Evolutionary conservation across 2,888 invertebrate species (phyloP).

Genomic region (Carabus problematicus): DNA sequence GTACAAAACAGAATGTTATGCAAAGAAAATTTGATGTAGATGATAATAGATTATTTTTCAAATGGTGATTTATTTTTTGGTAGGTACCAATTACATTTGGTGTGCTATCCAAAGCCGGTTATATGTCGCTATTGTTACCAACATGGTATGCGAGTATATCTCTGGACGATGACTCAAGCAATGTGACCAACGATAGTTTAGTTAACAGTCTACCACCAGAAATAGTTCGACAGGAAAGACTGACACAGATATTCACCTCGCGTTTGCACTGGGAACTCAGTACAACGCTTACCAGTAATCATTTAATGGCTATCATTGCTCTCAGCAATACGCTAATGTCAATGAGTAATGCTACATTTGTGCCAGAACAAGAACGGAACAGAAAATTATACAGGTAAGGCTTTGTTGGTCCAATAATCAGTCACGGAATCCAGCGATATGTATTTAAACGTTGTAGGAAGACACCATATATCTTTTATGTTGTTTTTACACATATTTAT

Average conservation of each 20-base stretch:
- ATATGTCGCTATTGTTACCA: constrained; percentile 92
- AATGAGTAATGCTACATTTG: constrained; percentile 94
- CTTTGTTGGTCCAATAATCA: neutral
- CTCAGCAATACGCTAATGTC: constrained; percentile 97
- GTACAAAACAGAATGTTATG: constrained; percentile 9
- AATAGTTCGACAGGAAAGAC: constrained; percentile 75
- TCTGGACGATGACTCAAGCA: constrained; percentile 52
- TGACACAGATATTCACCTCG: constrained; percentile 83
- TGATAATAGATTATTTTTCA: no score
- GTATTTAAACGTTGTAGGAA: neutral
- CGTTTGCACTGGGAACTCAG: constrained; percentile 96
- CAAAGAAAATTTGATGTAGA: no score
- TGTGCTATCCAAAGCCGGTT: constrained; percentile 93
- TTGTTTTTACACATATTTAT: neutral
- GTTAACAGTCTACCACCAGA: constrained; percentile 72
- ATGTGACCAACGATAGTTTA: constrained; percentile 46
- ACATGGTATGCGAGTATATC: constrained; percentile 70
- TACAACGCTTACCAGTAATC: constrained; percentile 93
- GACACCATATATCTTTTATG: neutral
- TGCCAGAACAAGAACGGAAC: constrained; percentile 84
- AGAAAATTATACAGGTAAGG: constrained; percentile 75
- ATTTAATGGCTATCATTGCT: constrained; percentile 92
- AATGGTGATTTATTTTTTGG: constrained; percentile 8
- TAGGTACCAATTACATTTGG: constrained; percentile 92
- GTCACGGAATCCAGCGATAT: neutral